Conservation (phyloP, 1,140 invertebrate genomes). For the Liolophura sinensis region DNA sequence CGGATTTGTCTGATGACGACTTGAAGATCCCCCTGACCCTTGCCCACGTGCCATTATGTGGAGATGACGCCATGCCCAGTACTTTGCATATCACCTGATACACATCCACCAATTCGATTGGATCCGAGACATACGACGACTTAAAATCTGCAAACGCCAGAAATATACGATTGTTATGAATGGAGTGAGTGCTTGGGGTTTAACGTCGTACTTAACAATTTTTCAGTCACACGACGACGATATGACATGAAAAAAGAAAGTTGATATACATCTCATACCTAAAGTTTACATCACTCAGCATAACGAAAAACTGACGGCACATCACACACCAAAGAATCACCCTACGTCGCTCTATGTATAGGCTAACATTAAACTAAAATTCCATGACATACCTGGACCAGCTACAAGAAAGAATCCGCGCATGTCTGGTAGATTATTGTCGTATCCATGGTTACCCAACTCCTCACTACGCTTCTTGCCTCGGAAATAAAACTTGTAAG, state of each 20-base stretch:
- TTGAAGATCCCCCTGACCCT: constrained; percentile 12
- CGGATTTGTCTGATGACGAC: too few species aligned
- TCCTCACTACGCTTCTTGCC: too few species aligned
- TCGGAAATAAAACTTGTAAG: too few species aligned
- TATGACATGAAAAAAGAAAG: too few species aligned
- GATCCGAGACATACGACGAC: constrained; percentile 17
- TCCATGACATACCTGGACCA: constrained; percentile 42
- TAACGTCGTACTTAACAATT: too few species aligned
- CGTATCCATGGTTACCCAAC: constrained; percentile 48
- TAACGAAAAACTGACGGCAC: too few species aligned
- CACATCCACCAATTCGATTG: constrained; percentile 47
- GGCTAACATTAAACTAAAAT: too few species aligned
- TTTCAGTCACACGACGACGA: too few species aligned
- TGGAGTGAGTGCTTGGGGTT: background rate
- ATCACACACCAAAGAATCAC: too few species aligned
- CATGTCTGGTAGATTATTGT: constrained; percentile 39
- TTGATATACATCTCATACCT: too few species aligned
- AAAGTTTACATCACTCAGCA: too few species aligned
- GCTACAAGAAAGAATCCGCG: constrained; percentile 43
- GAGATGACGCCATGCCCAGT: constrained; percentile 30
- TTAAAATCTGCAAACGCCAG: constrained; percentile 25
- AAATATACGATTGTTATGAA: background rate
- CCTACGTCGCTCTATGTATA: too few species aligned
- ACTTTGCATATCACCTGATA: constrained; percentile 53
- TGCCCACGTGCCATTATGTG: constrained; percentile 28